These are phyloP conservation scores for Schmidtea mediterranea DNA, from an alignment of 1,140 invertebrate genomes.

Conservation along the genomic window DNA sequence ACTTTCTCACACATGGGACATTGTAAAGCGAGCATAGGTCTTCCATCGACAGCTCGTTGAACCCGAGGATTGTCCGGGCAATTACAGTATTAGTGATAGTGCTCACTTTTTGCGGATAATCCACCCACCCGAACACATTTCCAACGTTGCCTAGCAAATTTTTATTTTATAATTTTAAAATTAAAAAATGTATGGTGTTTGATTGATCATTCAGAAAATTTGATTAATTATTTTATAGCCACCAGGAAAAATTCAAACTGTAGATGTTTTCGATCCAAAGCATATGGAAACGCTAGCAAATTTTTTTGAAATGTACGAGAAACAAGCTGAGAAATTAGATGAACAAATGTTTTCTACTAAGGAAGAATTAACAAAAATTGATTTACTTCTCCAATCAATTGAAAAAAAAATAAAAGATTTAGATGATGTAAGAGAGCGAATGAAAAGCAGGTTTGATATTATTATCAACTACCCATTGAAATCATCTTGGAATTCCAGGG, in stretches of 20 bases:
- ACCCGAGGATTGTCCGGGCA: no score
- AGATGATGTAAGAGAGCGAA: neutral
- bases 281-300: slow-evolving; percentile 7
- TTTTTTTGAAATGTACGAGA: slow-evolving; percentile 10
- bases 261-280: slow-evolving; percentile 4
- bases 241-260: slow-evolving; percentile 4
- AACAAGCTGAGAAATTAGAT: slow-evolving; percentile 9
- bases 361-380: slow-evolving; percentile 1
- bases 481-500: slow-evolving; percentile 9
- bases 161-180: no score
- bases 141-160: no score
- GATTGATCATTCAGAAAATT: no score
- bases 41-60: no score
- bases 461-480: neutral
- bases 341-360: slow-evolving; percentile 7
- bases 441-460: neutral
- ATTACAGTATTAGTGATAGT: no score
- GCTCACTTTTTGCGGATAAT: no score
- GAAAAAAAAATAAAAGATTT: slow-evolving; percentile 7
- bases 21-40: no score
- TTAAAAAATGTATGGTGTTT: no score
- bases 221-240: no score
- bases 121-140: no score
- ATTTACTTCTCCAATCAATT: slow-evolving; percentile 6
- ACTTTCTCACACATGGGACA: no score